Percentiles rank a stretch among this genome's conserved stretches.
phyloP scores from a whole-genome alignment of 2,113 vertebrate genomes.

The Calcarius ornatus region DNA sequence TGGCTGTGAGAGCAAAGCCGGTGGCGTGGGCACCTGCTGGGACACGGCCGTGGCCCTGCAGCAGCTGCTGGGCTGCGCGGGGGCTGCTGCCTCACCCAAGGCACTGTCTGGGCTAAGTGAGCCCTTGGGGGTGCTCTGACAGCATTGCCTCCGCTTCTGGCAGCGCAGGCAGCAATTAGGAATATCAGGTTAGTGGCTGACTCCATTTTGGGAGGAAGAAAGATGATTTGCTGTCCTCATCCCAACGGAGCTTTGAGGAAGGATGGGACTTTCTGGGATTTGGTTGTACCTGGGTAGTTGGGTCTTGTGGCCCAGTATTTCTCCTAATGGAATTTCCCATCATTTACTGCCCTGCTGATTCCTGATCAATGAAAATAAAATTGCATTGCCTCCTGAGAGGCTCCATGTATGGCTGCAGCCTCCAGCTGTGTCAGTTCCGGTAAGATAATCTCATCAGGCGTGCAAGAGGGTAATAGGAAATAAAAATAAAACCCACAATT shows the following conservation, averaged over 20 bases:
- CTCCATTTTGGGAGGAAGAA: background rate
- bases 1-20: background rate
- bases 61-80: background rate
- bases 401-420: conserved; percentile 76
- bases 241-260: background rate
- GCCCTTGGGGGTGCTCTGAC: conserved; percentile 6
- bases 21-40: background rate
- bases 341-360: conserved; percentile 85
- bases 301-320: conserved; percentile 65
- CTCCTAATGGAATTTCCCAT: conserved; percentile 86
- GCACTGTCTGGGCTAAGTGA: background rate
- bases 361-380: conserved; percentile 90
- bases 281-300: conserved; percentile 60
- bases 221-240: background rate
- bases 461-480: conserved; percentile 83
- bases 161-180: background rate
- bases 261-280: conserved; percentile 6
- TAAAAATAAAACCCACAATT: conserved; percentile 83
- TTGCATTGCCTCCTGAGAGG: conserved; percentile 83
- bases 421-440: conserved; percentile 85
- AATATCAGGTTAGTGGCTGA: background rate
- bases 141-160: background rate
- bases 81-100: background rate
- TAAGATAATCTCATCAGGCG: conserved; percentile 84
- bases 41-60: background rate